These are phyloP conservation scores for Tetragonula clypearis DNA, from an alignment of 1,140 invertebrate species.

Conservation along the genomic window DNA sequence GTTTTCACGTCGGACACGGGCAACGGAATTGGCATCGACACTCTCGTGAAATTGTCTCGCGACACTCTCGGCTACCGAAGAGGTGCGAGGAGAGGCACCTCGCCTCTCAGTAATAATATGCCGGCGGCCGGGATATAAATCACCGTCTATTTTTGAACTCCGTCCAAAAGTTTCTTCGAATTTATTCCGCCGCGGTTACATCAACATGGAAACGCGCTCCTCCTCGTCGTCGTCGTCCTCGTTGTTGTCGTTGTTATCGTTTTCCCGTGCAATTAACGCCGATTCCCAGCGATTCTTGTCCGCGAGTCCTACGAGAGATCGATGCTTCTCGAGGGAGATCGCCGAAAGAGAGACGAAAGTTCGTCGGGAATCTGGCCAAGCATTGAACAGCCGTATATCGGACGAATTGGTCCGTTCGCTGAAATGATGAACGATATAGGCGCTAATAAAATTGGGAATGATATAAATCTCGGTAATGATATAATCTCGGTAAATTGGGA, in stretches of 20 bases:
- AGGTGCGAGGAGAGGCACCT: not conserved
- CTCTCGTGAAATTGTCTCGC: slow-evolving; percentile 57
- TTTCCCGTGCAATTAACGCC: slow-evolving; percentile 50
- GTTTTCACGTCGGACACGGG: slow-evolving; percentile 39
- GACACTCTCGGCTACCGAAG: slow-evolving; percentile 1
- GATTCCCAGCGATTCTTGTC: not conserved
- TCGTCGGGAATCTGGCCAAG: slow-evolving; percentile 10
- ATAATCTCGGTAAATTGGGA: no score
- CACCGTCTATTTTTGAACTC: slow-evolving; percentile 66
- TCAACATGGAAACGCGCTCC: slow-evolving; percentile 52
- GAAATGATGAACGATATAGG: no score
- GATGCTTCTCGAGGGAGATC: not conserved
- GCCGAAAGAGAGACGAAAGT: not conserved
- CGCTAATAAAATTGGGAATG: no score
- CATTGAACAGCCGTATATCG: not conserved
- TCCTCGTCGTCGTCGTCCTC: not conserved
- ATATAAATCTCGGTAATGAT: no score
- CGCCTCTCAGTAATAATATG: slow-evolving; percentile 58
- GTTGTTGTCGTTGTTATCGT: slow-evolving; percentile 41
- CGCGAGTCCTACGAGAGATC: not conserved
- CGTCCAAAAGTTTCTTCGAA: slow-evolving; percentile 66
- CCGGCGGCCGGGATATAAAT: slow-evolving; percentile 56
- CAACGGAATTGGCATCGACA: slow-evolving; percentile 58
- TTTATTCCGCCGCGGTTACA: slow-evolving; percentile 62
- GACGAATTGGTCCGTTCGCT: not conserved